These are phyloP conservation scores for Dendropsophus ebraccatus DNA, from an alignment of 2,113 vertebrate species.

Conservation along the genomic window DNA sequence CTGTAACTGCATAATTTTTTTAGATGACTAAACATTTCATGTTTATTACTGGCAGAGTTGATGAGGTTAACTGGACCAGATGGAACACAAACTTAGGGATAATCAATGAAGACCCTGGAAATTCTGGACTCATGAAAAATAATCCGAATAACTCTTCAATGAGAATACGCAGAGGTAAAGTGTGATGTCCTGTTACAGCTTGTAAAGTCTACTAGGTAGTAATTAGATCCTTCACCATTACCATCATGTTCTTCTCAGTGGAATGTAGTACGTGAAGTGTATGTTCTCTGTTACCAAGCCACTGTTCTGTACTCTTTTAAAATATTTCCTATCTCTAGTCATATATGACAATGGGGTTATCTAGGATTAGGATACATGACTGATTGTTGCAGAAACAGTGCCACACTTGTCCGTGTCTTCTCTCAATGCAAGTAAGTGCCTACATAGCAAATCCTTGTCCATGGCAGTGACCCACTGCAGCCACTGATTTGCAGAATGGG, in stretches of 20 bases:
- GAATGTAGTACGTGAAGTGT: conserved; percentile 10
- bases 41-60: conserved; percentile 76
- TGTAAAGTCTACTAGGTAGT: neutral
- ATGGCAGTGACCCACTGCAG: no score
- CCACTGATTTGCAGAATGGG: no score
- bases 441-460: no score
- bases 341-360: no score
- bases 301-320: neutral
- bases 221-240: neutral
- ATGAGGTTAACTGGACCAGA: conserved; percentile 96
- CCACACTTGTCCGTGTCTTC: neutral
- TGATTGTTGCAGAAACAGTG: neutral
- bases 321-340: neutral
- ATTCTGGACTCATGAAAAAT: conserved; percentile 72
- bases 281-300: neutral
- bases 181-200: neutral
- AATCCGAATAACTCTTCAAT: conserved; percentile 71
- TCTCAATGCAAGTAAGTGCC: no score
- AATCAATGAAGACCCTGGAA: conserved; percentile 92
- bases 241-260: neutral
- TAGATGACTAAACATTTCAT: neutral
- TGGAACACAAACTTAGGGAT: conserved; percentile 93
- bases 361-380: neutral
- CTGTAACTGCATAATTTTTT: no score
- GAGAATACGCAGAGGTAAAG: conserved; percentile 73